A percentile compares a stretch with the other conserved stretches of the same genome.
Evolutionary conservation across 2,797 vertebrate genomes (phyloP).

Genomic region (Emys orbicularis): DNA sequence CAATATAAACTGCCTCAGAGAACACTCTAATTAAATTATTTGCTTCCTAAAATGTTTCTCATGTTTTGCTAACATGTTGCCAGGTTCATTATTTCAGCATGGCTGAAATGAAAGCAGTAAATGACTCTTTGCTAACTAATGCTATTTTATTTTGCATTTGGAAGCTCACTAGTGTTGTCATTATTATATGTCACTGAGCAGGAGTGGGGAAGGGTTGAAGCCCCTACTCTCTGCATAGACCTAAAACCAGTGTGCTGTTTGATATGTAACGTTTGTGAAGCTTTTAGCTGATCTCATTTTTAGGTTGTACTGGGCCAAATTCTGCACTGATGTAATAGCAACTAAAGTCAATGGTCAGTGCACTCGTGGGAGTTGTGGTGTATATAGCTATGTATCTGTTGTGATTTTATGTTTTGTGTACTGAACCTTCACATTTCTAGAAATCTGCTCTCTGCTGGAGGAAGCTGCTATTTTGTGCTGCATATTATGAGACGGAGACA

Average conservation of each 20-base stretch:
- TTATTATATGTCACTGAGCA: background rate
- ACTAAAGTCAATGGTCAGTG: background rate
- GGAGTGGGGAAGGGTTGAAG: background rate
- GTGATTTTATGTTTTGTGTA: background rate
- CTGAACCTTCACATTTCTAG: background rate
- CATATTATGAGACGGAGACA: background rate
- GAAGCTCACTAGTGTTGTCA: background rate
- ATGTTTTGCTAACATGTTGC: constrained; percentile 79
- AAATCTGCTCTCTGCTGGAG: background rate
- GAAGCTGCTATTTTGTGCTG: background rate
- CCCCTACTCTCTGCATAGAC: rapidly evolving
- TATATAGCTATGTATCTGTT: background rate
- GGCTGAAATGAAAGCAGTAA: constrained; percentile 60
- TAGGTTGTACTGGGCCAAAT: background rate
- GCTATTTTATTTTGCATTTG: background rate
- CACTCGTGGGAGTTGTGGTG: rapidly evolving
- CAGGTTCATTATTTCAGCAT: constrained; percentile 79
- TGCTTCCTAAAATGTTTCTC: constrained; percentile 84
- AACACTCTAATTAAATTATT: constrained; percentile 85
- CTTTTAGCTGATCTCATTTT: background rate
- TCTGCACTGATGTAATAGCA: background rate
- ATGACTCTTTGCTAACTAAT: background rate
- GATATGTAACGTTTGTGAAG: background rate
- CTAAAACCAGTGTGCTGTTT: background rate
- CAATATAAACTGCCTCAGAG: constrained; percentile 74